Evolutionary conservation across 2,113 vertebrate genomes (phyloP).

Genomic region (Lagenorhynchus albirostris): DNA sequence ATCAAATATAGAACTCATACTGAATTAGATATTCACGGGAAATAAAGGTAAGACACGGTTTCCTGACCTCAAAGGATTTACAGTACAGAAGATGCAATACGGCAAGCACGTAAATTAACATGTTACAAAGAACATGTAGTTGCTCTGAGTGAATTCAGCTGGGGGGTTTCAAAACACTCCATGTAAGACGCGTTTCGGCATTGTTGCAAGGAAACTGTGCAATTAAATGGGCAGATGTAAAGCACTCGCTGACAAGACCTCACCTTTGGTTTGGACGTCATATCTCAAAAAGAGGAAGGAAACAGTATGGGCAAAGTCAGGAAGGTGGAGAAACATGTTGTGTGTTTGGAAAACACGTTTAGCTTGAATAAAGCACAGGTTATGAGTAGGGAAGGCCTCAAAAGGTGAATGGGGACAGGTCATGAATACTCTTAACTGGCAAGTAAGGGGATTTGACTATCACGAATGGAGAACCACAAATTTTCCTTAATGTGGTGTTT

Average conservation of each 20-base stretch:
- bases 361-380: neutral
- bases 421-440: neutral
- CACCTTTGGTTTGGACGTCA: neutral
- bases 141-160: neutral
- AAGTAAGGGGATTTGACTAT: neutral
- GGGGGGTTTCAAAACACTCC: neutral
- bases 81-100: neutral
- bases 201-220: neutral
- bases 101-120: neutral
- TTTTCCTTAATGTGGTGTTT: neutral
- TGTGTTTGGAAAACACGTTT: neutral
- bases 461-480: neutral
- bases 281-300: neutral
- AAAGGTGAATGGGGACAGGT: neutral
- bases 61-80: neutral
- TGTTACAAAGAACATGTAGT: neutral
- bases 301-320: neutral
- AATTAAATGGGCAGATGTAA: neutral
- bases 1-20: neutral
- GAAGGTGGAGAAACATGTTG: neutral
- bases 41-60: neutral
- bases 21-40: neutral
- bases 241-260: neutral
- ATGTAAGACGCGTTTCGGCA: neutral
- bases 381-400: neutral